Conservation (phyloP, 2,888 invertebrate genomes). For the Andricus curvator region DNA sequence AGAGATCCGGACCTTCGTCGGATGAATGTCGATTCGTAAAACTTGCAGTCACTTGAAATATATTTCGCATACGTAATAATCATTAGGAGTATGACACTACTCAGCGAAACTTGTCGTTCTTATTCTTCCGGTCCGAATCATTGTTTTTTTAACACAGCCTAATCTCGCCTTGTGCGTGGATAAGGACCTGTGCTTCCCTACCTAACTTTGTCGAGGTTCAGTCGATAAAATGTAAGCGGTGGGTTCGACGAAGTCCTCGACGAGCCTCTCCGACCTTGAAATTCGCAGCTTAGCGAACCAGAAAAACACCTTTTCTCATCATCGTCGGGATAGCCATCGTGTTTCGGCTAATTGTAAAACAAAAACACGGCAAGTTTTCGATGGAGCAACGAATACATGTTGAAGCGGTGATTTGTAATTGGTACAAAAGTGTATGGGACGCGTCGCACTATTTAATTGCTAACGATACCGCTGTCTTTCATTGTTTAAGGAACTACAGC, state of each 20-base stretch:
- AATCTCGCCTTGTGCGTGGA: constrained; percentile 17
- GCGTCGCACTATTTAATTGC: constrained; percentile 16
- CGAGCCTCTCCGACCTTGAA: constrained; percentile 28
- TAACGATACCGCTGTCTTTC: constrained; percentile 55
- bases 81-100: constrained; percentile 8
- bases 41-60: constrained; percentile 12
- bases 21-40: constrained; percentile 25
- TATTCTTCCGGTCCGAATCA: constrained; percentile 8
- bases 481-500: constrained; percentile 58
- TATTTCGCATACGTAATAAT: constrained; percentile 19
- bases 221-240: constrained; percentile 36
- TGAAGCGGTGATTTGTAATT: constrained; percentile 29
- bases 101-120: constrained; percentile 16
- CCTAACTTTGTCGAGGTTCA: constrained; percentile 38
- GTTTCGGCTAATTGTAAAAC: not conserved
- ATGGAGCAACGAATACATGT: constrained; percentile 10
- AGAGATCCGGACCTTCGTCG: constrained; percentile 16
- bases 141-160: constrained; percentile 28
- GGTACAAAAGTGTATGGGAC: not conserved
- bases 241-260: constrained; percentile 32
- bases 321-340: constrained; percentile 7
- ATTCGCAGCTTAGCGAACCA: constrained; percentile 12
- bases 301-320: not conserved
- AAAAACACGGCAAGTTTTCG: constrained; percentile 22
- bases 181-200: constrained; percentile 28